Evolutionary conservation across 2,113 vertebrate genomes (phyloP).

Genomic region (Cinclus cinclus): DNA sequence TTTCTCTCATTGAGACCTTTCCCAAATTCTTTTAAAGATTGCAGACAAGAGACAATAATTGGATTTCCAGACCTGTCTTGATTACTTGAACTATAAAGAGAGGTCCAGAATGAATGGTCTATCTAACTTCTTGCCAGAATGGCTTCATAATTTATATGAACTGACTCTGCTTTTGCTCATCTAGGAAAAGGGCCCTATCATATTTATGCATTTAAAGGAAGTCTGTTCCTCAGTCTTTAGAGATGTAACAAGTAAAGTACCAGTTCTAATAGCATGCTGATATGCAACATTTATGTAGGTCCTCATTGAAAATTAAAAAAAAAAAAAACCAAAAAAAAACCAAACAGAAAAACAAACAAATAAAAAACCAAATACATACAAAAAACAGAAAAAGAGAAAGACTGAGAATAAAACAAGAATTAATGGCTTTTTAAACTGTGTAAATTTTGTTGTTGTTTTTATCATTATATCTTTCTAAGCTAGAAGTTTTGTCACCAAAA

Average conservation of each 20-base stretch:
- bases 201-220: neutral
- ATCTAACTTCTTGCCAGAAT: conserved; percentile 3
- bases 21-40: neutral
- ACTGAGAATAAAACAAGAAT: neutral
- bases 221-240: neutral
- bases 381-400: neutral
- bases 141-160: neutral
- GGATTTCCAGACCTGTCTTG: conserved; percentile 44
- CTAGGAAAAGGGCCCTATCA: neutral
- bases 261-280: neutral
- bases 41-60: neutral
- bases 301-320: neutral
- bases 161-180: neutral
- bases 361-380: neutral
- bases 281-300: neutral
- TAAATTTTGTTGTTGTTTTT: neutral
- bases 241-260: neutral
- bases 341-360: neutral
- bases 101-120: neutral
- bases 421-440: neutral
- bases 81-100: neutral
- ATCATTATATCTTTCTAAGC: neutral
- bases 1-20: neutral
- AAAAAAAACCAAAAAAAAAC: neutral
- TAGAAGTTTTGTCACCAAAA: neutral